A percentile compares a stretch with the other conserved stretches of the same genome.
phyloP scores from a whole-genome alignment of 1,140 invertebrate species.

The Calycopis cecrops region DNA sequence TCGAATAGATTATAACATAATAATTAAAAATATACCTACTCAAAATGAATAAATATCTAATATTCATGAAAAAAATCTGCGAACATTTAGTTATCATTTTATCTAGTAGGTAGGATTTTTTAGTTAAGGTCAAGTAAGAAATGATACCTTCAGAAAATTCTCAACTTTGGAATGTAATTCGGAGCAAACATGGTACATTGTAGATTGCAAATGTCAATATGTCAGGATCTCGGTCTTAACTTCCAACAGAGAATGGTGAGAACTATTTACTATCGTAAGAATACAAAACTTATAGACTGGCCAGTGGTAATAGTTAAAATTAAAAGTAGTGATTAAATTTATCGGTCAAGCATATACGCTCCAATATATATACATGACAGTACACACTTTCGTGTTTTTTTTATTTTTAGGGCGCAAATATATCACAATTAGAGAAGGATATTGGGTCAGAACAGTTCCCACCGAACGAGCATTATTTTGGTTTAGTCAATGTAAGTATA shows the following conservation, averaged over 20 bases:
- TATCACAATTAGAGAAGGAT: conserved; percentile 97
- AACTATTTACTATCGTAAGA: neutral
- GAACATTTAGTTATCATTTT: too few relatives aligned
- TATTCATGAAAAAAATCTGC: too few relatives aligned
- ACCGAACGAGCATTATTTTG: conserved; percentile 98
- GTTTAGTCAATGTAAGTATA: conserved; percentile 97
- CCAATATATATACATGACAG: too few relatives aligned
- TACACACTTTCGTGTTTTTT: neutral
- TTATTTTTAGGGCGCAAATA: conserved; percentile 92
- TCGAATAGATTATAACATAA: too few relatives aligned
- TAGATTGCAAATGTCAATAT: conserved; percentile 75
- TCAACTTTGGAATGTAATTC: neutral
- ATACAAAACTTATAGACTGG: too few relatives aligned
- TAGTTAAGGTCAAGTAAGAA: too few relatives aligned
- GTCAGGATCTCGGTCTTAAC: conserved; percentile 74
- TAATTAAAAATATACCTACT: too few relatives aligned
- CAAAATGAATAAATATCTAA: too few relatives aligned
- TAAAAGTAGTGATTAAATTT: too few relatives aligned
- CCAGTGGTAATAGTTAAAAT: too few relatives aligned
- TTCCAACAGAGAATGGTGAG: conserved; percentile 74
- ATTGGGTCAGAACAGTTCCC: conserved; percentile 98
- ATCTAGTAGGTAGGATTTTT: too few relatives aligned
- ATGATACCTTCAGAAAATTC: too few relatives aligned
- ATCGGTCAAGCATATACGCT: neutral
- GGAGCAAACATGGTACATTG: neutral